Base-by-base conservation (phyloP, 1,140 invertebrate genomes). In the Nomia melanderi region DNA sequence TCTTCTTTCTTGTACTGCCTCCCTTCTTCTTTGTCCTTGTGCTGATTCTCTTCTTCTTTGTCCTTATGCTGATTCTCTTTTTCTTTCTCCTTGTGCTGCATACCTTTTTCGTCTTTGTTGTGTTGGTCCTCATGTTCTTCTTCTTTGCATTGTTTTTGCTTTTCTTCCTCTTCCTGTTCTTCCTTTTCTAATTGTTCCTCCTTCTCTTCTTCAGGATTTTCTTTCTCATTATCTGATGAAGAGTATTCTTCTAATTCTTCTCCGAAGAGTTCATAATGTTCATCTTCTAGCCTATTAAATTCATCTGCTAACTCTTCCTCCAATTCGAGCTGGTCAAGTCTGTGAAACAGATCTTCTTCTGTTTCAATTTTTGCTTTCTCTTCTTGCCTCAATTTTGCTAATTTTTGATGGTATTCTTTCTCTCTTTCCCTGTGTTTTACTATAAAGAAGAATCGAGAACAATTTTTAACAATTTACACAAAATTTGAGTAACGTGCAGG, bases 261-360 rank as follows among this genome's bases (percentile, higher is more conserved):
- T 41, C 31, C 74, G 70, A 86, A 83, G 69, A 84, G 79, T 63
- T 87, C 62, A 23, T 66, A 44, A 53, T 23, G 25, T 29, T 87
- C 73, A 27, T 82, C 77, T 59, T 87, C 80, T 41, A 90, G 76
- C 91, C 89, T 91, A 57, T 88, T 72, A 36, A 89, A 75, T 86
- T 93, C 92, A 76, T 93, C 92, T 82, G 92, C 87, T 65, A 94
- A 76, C 85, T 94, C 92, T 86, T 94, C 94, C 84, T 93, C 85
- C 39, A 93, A 50, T 86, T 94, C 94, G 63, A 94, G 87, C 73
- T 93, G 90, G 82, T 94, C 93, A 20, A 94, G 85, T 78, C 91
- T 90, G 41, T 85, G 79, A 83, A 92, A 93, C 39, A 94, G 77
- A 84, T 93, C 91, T 79, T 93, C 90, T 41, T 93, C 92, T 7